Conservation (phyloP, 2,797 vertebrate species). For the Macropodus opercularis region DNA sequence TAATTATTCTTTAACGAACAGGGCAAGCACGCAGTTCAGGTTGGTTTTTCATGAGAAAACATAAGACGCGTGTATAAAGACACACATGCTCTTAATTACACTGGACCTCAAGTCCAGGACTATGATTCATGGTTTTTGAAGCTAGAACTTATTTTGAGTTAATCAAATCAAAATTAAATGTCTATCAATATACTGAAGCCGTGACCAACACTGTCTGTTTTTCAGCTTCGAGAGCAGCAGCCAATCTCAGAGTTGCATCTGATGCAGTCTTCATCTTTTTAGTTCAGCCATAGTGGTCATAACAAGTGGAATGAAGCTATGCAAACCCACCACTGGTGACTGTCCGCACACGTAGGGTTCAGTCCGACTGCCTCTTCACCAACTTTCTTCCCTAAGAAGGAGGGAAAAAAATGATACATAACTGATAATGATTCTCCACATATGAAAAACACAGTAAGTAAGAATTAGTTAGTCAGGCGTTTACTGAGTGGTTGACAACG, state of each 20-base stretch:
- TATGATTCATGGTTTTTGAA: constrained; percentile 6
- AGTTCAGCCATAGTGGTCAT: constrained; percentile 35
- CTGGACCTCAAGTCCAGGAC: constrained; percentile 26
- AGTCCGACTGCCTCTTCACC: constrained; percentile 88
- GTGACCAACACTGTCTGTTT: constrained; percentile 5
- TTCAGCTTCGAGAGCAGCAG: neutral
- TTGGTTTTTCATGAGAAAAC: constrained; percentile 34
- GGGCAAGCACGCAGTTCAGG: constrained; percentile 1
- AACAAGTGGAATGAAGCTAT: constrained; percentile 7
- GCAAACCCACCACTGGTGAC: constrained; percentile 93
- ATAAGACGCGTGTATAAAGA: constrained; percentile 5
- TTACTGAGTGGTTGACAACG: no score
- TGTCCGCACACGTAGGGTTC: constrained; percentile 87
- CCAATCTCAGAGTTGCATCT: constrained; percentile 48
- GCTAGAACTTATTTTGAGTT: neutral
- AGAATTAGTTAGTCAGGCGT: no score
- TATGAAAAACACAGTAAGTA: no score
- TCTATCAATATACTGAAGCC: neutral
- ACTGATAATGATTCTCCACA: constrained; percentile 17
- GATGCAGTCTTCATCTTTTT: constrained; percentile 37
- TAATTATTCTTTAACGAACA: constrained; percentile 57
- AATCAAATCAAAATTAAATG: constrained; percentile 1
- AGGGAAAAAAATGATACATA: constrained; percentile 19
- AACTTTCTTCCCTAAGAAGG: constrained; percentile 84
- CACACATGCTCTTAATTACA: constrained; percentile 23